phyloP scores from a whole-genome alignment of 2,113 vertebrate species.

The Ranitomeya variabilis region DNA sequence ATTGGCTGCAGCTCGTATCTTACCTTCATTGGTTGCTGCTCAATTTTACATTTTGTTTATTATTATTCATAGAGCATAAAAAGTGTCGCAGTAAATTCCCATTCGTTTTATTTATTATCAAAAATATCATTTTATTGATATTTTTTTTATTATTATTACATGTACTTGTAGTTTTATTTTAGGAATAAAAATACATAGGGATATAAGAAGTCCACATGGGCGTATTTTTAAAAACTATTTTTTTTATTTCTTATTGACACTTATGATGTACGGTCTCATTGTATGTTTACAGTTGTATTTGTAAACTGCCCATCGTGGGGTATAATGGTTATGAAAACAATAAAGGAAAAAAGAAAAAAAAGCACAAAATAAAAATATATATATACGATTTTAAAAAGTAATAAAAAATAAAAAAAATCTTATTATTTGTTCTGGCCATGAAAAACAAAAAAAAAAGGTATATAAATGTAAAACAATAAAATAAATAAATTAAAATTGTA shows the following conservation, averaged over 20 bases:
- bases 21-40: conserved; percentile 60
- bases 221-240: neutral
- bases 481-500: no score
- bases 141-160: neutral
- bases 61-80: conserved; percentile 51
- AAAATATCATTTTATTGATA: neutral
- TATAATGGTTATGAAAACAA: neutral
- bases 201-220: neutral
- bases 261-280: no score
- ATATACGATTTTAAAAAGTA: neutral
- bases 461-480: no score
- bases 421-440: neutral
- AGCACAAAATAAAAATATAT: neutral
- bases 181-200: neutral
- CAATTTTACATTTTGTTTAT: conserved; percentile 64
- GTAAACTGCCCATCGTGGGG: neutral
- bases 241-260: neutral
- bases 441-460: no score
- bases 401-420: neutral
- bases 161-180: neutral
- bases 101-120: neutral
- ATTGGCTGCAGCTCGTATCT: conserved; percentile 51
- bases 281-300: neutral
- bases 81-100: neutral
- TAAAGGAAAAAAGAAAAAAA: neutral